Percentiles rank a stretch among this genome's conserved stretches.
phyloP scores from a whole-genome alignment of 2,888 invertebrate species.

The Baronia brevicornis region DNA sequence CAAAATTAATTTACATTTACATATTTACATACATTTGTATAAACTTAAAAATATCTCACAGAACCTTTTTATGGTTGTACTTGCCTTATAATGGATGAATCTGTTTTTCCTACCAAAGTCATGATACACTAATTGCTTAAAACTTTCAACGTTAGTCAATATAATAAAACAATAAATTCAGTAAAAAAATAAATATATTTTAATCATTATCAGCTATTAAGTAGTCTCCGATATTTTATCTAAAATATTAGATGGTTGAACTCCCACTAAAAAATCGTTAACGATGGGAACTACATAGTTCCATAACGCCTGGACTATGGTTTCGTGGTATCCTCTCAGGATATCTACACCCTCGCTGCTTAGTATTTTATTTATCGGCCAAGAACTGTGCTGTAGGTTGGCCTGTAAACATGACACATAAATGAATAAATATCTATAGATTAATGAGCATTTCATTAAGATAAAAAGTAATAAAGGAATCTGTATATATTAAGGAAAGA shows the following conservation, averaged over 20 bases:
- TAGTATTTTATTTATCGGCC: constrained; percentile 11
- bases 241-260: constrained; percentile 4
- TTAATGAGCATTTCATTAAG: background rate
- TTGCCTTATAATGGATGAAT: too few species aligned
- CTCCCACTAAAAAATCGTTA: constrained; percentile 4
- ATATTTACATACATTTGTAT: too few species aligned
- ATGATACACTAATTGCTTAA: too few species aligned
- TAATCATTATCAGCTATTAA: too few species aligned
- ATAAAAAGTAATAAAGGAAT: background rate
- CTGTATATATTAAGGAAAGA: background rate
- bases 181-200: too few species aligned
- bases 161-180: too few species aligned
- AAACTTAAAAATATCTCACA: too few species aligned
- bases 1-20: too few species aligned
- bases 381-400: constrained; percentile 11
- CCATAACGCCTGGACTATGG: constrained; percentile 10
- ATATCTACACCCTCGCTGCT: constrained; percentile 10
- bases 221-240: too few species aligned
- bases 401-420: constrained; percentile 4
- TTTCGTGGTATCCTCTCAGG: constrained; percentile 5
- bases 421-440: background rate
- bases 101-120: too few species aligned
- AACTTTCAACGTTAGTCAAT: too few species aligned
- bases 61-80: too few species aligned
- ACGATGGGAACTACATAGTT: constrained; percentile 9